Percentiles rank a stretch among this genome's conserved stretches.
phyloP scores from a whole-genome alignment of 2,113 vertebrate species.

The Pterocles gutturalis region DNA sequence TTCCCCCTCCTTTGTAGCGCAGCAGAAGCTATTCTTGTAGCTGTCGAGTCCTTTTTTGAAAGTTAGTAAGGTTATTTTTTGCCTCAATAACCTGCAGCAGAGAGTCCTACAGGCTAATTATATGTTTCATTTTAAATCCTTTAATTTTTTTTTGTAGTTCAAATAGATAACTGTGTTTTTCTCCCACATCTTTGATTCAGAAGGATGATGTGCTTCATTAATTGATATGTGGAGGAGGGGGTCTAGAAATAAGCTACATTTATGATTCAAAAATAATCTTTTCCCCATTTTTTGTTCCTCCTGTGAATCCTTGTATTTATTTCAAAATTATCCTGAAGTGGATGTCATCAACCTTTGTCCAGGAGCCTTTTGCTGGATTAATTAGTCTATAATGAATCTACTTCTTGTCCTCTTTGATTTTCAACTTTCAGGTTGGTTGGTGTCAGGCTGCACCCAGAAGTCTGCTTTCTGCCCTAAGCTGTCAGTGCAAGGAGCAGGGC shows the following conservation, averaged over 20 bases:
- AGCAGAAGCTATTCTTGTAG: constrained; percentile 24
- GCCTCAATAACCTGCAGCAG: constrained; percentile 64
- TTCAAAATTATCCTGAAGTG: constrained; percentile 50
- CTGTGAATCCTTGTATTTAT: constrained; percentile 30
- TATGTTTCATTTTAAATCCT: constrained; percentile 67
- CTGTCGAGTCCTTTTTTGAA: constrained; percentile 33
- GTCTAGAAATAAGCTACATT: constrained; percentile 53
- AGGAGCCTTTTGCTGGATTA: constrained; percentile 36
- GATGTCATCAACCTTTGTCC: constrained; percentile 58
- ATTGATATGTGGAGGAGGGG: constrained; percentile 63
- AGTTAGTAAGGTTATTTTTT: neutral
- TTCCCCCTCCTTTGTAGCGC: neutral
- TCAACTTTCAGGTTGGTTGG: neutral
- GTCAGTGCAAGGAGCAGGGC: neutral
- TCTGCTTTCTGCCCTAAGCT: neutral
- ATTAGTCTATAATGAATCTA: constrained; percentile 34
- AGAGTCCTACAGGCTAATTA: constrained; percentile 72
- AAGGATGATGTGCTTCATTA: constrained; percentile 65
- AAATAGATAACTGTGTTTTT: constrained; percentile 67
- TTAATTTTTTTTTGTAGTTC: constrained; percentile 69
- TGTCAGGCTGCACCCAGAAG: constrained; percentile 2
- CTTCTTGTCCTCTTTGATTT: constrained; percentile 8
- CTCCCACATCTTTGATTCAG: constrained; percentile 72
- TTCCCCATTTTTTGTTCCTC: neutral
- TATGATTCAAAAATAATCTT: constrained; percentile 27